Base-by-base conservation (phyloP, 2,888 invertebrate genomes). In the Rhamnusium bicolor region DNA sequence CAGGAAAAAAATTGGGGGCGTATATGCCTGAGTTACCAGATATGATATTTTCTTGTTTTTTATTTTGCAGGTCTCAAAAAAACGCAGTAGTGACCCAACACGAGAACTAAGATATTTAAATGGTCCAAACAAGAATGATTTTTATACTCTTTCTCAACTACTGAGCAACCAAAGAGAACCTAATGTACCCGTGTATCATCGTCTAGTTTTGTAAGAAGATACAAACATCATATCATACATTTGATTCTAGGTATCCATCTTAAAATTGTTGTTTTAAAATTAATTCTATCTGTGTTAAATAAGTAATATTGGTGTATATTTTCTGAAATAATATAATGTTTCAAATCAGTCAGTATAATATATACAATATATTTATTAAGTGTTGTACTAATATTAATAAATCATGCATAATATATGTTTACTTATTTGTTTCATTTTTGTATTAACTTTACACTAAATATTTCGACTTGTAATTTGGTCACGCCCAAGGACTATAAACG, bases 61-160 rank as follows among this genome's bases (percentile, higher is more conserved):
- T 49, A 62, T 53, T 56, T 68, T 73, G 24, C 58, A 78, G 92
- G 91, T 92, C 0, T 90, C 92, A 19, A 89, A 90, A 81, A 92
- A 91, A 84, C 81, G 88, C 40, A 86, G 85, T 67, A 86, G 85
- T 54, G 88, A 88, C 62, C 87, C 88, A 2, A 88, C 88, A 5
- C 83, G 86, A 71, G 88, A 88, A 75, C 73, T 89, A 69, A 80
- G 88, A 70, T 87, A 86, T 75, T 78, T 87, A 27, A 86, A 86
- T 71, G 87, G 87, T 12, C 85, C 85, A 40, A 83, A 90, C 75
- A 89, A 90, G 51, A 91, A 91, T 76, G 91, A 92, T 80, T 89
- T 91, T 58, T 91, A 92, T 85, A 91, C 91, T 0, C 87, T 92
- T 62, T 90, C 91, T 6, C 91, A 92, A 81, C 87, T 92, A 56